These are phyloP conservation scores for Ptychoptera contaminata DNA, from an alignment of 2,888 invertebrate genomes.

Conservation along the genomic window DNA sequence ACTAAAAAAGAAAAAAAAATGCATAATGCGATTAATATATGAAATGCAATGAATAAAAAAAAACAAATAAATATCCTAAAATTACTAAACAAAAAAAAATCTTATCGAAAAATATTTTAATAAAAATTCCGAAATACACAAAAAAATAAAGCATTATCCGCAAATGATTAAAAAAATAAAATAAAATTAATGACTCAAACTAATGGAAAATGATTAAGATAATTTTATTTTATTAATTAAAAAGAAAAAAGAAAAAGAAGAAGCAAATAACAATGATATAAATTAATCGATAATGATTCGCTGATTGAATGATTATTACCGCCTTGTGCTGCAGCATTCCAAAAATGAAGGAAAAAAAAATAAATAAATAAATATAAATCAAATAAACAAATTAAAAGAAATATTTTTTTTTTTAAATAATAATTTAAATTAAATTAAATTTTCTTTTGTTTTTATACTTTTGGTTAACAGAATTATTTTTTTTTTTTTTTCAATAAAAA, in stretches of 20 bases:
- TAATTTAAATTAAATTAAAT: too few species aligned
- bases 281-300: slow-evolving; percentile 5
- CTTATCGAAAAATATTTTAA: slow-evolving; percentile 10
- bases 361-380: not conserved
- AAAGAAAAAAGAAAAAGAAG: slow-evolving; percentile 2
- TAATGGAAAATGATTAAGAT: too few species aligned
- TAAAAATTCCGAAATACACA: slow-evolving; percentile 9
- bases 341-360: slow-evolving; percentile 10
- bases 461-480: too few species aligned
- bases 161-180: slow-evolving; percentile 9
- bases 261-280: not conserved
- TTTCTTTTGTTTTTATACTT: too few species aligned
- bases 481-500: too few species aligned
- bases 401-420: too few species aligned
- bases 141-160: slow-evolving; percentile 12
- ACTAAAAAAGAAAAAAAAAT: too few species aligned
- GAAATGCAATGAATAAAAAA: slow-evolving; percentile 6
- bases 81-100: slow-evolving; percentile 2
- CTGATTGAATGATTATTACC: slow-evolving; percentile 22
- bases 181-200: too few species aligned
- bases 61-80: slow-evolving; percentile 6
- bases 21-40: too few species aligned
- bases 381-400: too few species aligned
- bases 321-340: slow-evolving; percentile 31
- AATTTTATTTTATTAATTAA: too few species aligned